phyloP scores from a whole-genome alignment of 1,140 invertebrate species.

The Caerostris darwini region DNA sequence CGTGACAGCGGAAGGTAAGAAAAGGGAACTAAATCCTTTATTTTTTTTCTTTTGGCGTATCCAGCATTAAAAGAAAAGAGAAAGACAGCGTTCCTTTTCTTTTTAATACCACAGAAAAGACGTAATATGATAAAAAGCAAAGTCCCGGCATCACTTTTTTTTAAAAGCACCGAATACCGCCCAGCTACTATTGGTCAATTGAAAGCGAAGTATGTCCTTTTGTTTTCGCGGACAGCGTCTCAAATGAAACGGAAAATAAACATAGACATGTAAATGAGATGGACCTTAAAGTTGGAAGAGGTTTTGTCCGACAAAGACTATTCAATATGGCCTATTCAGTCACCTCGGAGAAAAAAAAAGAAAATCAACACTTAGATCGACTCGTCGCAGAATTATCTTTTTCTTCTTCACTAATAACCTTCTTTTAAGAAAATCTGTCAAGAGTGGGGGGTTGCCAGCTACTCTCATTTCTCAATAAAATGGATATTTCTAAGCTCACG shows the following conservation, averaged over 20 bases:
- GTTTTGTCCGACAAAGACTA: slow-evolving; percentile 53
- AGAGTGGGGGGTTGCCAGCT: too few species aligned
- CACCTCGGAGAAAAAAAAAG: too few species aligned
- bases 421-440: too few species aligned
- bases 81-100: not conserved
- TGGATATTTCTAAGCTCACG: too few species aligned
- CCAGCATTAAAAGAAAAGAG: not conserved
- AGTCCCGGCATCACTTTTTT: not conserved
- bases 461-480: too few species aligned
- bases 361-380: too few species aligned
- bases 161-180: not conserved
- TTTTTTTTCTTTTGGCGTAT: not conserved
- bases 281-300: slow-evolving; percentile 4
- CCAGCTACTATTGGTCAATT: slow-evolving; percentile 43
- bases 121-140: not conserved
- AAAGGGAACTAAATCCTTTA: not conserved
- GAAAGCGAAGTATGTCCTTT: not conserved
- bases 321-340: too few species aligned
- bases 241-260: too few species aligned
- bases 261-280: slow-evolving; percentile 67
- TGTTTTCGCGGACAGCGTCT: not conserved
- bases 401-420: too few species aligned
- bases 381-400: too few species aligned
- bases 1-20: not conserved
- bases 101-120: not conserved